phyloP scores from a whole-genome alignment of 1,140 invertebrate genomes.

The Mizuhopecten yessoensis region DNA sequence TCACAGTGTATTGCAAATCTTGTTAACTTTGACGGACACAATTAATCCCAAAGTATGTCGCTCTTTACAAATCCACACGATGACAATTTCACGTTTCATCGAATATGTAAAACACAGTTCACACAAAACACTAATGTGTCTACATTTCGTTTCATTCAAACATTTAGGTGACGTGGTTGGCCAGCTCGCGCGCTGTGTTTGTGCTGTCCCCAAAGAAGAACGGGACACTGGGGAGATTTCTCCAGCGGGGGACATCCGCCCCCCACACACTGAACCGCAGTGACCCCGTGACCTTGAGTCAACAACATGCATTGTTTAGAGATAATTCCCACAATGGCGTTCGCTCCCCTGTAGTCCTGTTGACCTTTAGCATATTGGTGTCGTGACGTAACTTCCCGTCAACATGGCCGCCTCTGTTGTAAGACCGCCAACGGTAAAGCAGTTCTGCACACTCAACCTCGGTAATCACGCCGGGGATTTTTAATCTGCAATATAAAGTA shows the following conservation, averaged over 20 bases:
- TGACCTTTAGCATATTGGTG: background rate
- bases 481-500: background rate
- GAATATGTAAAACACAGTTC: background rate
- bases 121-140: background rate
- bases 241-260: slow-evolving; percentile 18
- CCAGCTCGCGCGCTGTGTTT: background rate
- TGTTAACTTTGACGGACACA: too few species aligned
- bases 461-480: background rate
- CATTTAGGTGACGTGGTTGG: background rate
- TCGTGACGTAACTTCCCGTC: background rate
- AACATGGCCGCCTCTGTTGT: slow-evolving; percentile 17
- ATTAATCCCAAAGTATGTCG: too few species aligned
- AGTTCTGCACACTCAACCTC: background rate
- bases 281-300: background rate
- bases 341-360: slow-evolving; percentile 19
- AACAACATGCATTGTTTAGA: slow-evolving; percentile 21
- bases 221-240: background rate
- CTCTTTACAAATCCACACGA: too few species aligned
- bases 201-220: too few species aligned
- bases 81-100: too few species aligned
- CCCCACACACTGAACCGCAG: background rate
- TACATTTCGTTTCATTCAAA: background rate
- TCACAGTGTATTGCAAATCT: too few species aligned
- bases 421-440: background rate
- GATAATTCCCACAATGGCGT: slow-evolving; percentile 1